These are phyloP conservation scores for Tamandua tetradactyla DNA, from an alignment of 2,797 vertebrate genomes.

Conservation along the genomic window DNA sequence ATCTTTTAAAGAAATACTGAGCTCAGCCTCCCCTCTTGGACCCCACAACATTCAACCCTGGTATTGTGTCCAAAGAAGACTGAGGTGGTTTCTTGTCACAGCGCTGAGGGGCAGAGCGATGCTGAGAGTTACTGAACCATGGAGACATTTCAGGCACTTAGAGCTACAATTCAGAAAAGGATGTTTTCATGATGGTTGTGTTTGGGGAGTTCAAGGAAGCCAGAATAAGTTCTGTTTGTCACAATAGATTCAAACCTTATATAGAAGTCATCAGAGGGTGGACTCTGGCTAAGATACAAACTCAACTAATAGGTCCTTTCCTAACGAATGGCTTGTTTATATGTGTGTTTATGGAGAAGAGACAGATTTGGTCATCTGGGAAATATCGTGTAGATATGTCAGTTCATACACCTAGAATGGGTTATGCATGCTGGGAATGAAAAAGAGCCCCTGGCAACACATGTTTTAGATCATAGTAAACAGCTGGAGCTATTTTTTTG, in stretches of 20 bases:
- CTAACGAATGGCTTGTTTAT: slow-evolving; percentile 59
- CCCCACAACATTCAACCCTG: neutral
- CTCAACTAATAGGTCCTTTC: slow-evolving; percentile 21
- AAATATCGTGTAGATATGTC: slow-evolving; percentile 20
- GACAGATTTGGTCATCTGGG: slow-evolving; percentile 64
- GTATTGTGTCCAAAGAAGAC: neutral
- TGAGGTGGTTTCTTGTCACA: neutral
- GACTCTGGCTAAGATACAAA: slow-evolving; percentile 41
- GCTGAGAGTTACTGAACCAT: neutral
- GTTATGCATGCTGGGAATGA: neutral
- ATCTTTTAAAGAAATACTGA: neutral
- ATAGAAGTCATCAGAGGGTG: slow-evolving; percentile 46
- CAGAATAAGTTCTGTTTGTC: slow-evolving; percentile 37
- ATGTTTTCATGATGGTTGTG: neutral
- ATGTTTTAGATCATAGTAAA: slow-evolving; percentile 63
- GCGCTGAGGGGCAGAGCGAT: neutral
- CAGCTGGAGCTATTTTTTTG: neutral
- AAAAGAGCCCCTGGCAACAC: slow-evolving; percentile 21
- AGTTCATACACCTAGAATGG: slow-evolving; percentile 17
- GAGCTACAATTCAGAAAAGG: neutral
- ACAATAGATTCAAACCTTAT: neutral
- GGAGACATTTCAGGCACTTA: neutral
- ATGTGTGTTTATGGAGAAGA: slow-evolving; percentile 62
- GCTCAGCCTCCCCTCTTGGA: neutral
- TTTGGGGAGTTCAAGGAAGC: slow-evolving; percentile 58